phyloP scores from a whole-genome alignment of 2,888 invertebrate species.

The Acrobasis consociella region DNA sequence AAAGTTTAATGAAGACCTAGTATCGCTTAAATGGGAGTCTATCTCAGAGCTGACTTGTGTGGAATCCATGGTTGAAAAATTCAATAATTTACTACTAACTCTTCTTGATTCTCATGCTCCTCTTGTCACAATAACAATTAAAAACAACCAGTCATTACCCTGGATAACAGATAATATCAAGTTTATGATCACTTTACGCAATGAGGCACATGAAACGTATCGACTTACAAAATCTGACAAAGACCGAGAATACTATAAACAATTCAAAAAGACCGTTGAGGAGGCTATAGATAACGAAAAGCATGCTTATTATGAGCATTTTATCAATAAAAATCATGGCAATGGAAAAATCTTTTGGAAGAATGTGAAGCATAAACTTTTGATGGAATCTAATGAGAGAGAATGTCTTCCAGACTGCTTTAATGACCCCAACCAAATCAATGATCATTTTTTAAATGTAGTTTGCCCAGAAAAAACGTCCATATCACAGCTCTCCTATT shows the following conservation, averaged over 20 bases:
- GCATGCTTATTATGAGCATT: too few relatives aligned
- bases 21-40: not conserved
- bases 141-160: not conserved
- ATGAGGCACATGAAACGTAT: not conserved
- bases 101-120: too few relatives aligned
- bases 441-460: too few relatives aligned
- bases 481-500: too few relatives aligned
- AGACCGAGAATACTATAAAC: not conserved
- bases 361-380: too few relatives aligned
- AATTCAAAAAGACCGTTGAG: constrained; percentile 1
- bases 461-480: too few relatives aligned
- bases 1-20: not conserved
- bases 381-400: too few relatives aligned
- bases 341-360: too few relatives aligned
- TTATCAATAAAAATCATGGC: too few relatives aligned
- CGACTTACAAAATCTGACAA: not conserved
- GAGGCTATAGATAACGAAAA: not conserved
- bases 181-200: not conserved
- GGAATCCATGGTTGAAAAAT: not conserved
- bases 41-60: not conserved
- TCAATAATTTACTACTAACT: not conserved
- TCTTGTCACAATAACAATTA: not conserved
- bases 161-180: constrained; percentile 1
- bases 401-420: too few relatives aligned
- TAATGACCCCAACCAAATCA: too few relatives aligned